phyloP scores from a whole-genome alignment of 1,140 invertebrate genomes.

The Drosophila asahinai region DNA sequence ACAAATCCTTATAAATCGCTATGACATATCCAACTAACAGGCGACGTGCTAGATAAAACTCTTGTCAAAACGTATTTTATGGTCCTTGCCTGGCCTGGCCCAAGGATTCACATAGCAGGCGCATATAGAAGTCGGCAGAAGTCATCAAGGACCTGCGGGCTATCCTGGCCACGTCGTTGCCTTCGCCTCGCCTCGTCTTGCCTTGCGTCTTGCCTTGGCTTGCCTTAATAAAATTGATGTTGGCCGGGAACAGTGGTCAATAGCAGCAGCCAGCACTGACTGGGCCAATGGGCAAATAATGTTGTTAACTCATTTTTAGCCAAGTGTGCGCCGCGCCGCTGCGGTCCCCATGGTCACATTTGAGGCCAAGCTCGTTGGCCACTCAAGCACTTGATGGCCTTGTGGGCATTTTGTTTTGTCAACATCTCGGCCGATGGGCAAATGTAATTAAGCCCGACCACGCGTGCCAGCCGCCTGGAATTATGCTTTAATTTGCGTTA shows the following conservation, averaged over 20 bases:
- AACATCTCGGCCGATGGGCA: constrained; percentile 45
- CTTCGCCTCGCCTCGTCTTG: constrained; percentile 25
- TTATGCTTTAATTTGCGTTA: constrained; percentile 77
- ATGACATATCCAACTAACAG: constrained; percentile 56
- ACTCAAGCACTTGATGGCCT: constrained; percentile 58
- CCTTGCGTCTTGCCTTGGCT: neutral
- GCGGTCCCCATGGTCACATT: constrained; percentile 65
- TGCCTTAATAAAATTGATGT: constrained; percentile 42
- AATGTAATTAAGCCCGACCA: constrained; percentile 66
- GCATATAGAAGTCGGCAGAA: constrained; percentile 26
- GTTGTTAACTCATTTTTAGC: constrained; percentile 77
- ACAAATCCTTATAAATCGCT: constrained; percentile 79
- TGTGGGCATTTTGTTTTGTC: constrained; percentile 64
- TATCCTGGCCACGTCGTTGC: constrained; percentile 31
- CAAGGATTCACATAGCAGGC: constrained; percentile 32
- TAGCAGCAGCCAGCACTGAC: neutral
- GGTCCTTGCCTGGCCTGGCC: constrained; percentile 30
- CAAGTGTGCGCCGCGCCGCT: constrained; percentile 24
- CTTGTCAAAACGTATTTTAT: constrained; percentile 80
- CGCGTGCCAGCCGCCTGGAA: constrained; percentile 31
- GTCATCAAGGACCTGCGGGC: constrained; percentile 56
- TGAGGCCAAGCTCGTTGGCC: constrained; percentile 43
- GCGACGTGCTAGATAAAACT: constrained; percentile 79
- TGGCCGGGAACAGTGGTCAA: constrained; percentile 15
- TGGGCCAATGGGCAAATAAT: constrained; percentile 63